Base-by-base conservation (phyloP, 2,113 vertebrate genomes). In the Turdus rufiventris region DNA sequence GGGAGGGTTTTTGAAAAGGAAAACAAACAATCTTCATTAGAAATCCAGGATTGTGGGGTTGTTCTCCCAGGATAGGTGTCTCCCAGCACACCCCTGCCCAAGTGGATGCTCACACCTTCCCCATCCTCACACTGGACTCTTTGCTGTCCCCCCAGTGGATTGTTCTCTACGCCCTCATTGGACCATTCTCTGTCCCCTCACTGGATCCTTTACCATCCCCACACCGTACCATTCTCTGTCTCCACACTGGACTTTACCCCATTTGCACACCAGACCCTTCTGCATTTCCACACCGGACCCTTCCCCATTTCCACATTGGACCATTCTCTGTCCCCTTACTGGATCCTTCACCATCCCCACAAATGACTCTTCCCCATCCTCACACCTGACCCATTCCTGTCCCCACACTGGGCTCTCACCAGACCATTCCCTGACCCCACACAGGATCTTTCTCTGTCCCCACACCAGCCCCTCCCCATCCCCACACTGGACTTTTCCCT, bases 331-430 rank as follows among this genome's bases (percentile, higher is more conserved):
- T 68, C 20, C 53, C 18, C 51, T 26, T 10, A 9, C 34, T 3
- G 2, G 45, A 40, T 11, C 14, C 21, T 43, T 85, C 45, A 17
- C 25, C 12, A 48, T 85, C 14, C 15, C 23, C 18, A 17, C 14
- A 36, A 21, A 1, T 8, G 26, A 28, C 42, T 6, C 2, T 12
- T 42, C 20, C 6, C 9, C 0, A 0, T 65, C n/a, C 33, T 28
- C 54, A 10, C 25, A 23, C 50, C 50, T 51, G 50, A 51, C 26
- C 26, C 15, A 8, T 17, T 28, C 50, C 45, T 47, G 21, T 47
- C 21, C 45, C 45, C 45, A 47, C 21, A 47, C 45, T 47, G 45
- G 45, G 45, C 45, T 47, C 45, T 47, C 45, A 47, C 20, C 45
- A 47, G 54, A 31, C 16, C 3, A 2, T 48, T 48, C n/a, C 12